Percentiles rank a stretch among this genome's conserved stretches.
Evolutionary conservation across 2,113 vertebrate species (phyloP).

Genomic region (Emydura subglobosa): DNA sequence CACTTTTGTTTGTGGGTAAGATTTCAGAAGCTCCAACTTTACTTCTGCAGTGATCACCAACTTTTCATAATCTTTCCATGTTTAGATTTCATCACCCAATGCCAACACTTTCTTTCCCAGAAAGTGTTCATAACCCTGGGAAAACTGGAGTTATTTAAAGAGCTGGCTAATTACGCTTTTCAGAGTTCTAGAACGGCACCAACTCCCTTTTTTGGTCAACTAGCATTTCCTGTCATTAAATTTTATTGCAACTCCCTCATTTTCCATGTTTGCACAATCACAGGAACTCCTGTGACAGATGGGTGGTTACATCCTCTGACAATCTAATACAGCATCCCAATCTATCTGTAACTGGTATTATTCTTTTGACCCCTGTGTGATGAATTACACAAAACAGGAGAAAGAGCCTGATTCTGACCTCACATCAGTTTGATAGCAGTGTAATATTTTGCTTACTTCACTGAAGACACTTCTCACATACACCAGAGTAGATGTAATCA

Average conservation of each 20-base stretch:
- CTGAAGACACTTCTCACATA: constrained; percentile 28
- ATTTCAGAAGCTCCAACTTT: neutral
- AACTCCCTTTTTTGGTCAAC: neutral
- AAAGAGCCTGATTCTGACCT: neutral
- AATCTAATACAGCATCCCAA: neutral
- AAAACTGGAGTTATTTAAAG: neutral
- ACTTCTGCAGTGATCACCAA: neutral
- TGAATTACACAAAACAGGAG: neutral
- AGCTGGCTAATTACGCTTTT: neutral
- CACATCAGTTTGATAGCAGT: constrained; percentile 29
- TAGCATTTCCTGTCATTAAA: neutral
- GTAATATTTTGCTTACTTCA: constrained; percentile 24
- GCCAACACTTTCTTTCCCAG: neutral
- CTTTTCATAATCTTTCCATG: neutral
- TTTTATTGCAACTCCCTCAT: neutral
- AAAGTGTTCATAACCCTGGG: neutral
- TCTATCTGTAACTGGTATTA: constrained; percentile 11
- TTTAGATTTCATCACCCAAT: neutral
- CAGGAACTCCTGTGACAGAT: neutral
- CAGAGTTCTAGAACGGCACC: neutral
- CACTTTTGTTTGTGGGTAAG: neutral
- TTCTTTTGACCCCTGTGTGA: neutral
- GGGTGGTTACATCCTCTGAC: neutral
- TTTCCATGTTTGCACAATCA: fast-evolving
- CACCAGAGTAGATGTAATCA: constrained; percentile 48